Percentiles rank a stretch among this genome's conserved stretches.
Evolutionary conservation across 2,113 vertebrate genomes (phyloP).

Genomic region (Varanus salvator): DNA sequence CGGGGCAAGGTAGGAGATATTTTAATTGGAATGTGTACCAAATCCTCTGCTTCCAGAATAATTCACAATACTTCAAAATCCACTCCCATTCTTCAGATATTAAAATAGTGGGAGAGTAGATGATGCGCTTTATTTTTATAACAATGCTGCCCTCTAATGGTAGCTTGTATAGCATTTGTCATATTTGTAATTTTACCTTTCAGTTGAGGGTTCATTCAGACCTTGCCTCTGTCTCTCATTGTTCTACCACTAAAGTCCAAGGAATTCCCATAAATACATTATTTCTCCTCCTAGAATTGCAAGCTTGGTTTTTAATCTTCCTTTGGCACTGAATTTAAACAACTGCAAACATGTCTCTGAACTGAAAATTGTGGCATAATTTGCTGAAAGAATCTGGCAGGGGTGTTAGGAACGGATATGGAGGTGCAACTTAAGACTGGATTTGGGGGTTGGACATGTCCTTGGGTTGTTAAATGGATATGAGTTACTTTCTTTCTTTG

Average conservation of each 20-base stretch:
- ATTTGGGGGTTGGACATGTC: neutral
- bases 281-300: neutral
- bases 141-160: constrained; percentile 75
- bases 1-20: neutral
- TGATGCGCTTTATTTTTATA: neutral
- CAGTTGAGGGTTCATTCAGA: neutral
- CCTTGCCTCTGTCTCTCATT: neutral
- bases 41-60: constrained; percentile 31
- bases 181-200: neutral
- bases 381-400: neutral
- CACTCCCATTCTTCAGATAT: constrained; percentile 28
- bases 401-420: too few species aligned
- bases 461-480: neutral
- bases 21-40: constrained; percentile 43
- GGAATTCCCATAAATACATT: neutral
- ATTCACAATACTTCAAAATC: constrained; percentile 37
- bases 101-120: constrained; percentile 18
- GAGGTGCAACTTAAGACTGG: neutral
- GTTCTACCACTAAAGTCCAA: neutral
- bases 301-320: too few species aligned
- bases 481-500: neutral
- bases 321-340: neutral
- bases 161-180: neutral
- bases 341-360: neutral
- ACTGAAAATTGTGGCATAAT: neutral